Evolutionary conservation across 2,797 vertebrate genomes (phyloP), one percentile per base, ranked within the genome.

Genomic region (Peromyscus melanophrys): DNA sequence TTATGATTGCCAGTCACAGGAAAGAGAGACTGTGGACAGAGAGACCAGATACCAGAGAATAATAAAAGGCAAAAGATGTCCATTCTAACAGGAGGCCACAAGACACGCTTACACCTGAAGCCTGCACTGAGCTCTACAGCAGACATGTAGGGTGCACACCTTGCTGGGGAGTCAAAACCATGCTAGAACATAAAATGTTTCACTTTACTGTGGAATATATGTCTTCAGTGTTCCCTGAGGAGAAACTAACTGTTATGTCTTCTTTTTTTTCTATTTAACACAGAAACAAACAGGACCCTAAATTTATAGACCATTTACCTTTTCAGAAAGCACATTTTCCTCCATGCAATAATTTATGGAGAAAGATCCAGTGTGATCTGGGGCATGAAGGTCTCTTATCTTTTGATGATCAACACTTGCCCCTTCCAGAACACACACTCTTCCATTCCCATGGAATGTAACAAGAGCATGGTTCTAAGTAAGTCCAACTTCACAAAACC

Each of bases 251-350:
- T 85, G 14, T 49, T 65, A 76, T 90, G 76, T 31, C 14, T 86
- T 93, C 31, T 92, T 49, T 87, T 69, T 84, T 92, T 88, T 55
- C 61, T 86, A 31, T 34, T 83, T 73, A 61, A 85, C 57, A 71
- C 17, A 46, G 67, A 96, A 82, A 82, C 86, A 93, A 82, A 75
- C 63, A 89, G 52, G 49, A 78, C 29, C 27, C 82, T 73, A 49
- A 92, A 92, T 71, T 73, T 85, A 52, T 16, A 80, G 46, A 59
- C 76, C 2, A 8, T 14, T 43, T 59, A 16, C 14, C 2, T 21
- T 27, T 55, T 27, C 61, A 82, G 90, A 93, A 85, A 93, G 46
- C 31, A 77, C 1, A n/a, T 13, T 61, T 87, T 92, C 25, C 25
- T 67, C 61, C 34, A 55, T 19, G 71, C 29, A 49, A 37, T 63